Evolutionary conservation across 2,113 vertebrate species (phyloP), one percentile per base, ranked within the genome.

Genomic region (Callospermophilus lateralis): DNA sequence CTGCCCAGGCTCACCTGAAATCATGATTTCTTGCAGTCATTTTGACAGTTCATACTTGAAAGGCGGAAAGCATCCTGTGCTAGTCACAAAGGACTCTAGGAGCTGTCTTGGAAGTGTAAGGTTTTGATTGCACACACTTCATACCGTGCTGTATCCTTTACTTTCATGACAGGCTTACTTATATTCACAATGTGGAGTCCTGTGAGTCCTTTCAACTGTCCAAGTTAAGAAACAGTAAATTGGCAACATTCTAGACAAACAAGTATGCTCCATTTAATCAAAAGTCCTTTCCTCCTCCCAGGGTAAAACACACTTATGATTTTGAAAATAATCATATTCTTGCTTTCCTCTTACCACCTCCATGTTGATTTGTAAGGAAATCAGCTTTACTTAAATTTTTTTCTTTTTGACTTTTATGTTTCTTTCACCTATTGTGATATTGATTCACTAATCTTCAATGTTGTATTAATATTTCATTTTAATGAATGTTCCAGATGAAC

Each of bases 391-490:
- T 51, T 51, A 51, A 13, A 17, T 94, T 58, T 58, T 72, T 8
- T 68, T 77, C 13, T 1, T 80, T 84, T 78, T 63, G 16, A 63
- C 8, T 3, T 70, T 61, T 48, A 13, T 80, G 17, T 19, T 79
- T 84, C 55, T 65, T 81, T 48, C 30, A 72, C 3, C 9, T 51
- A 48, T 13, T 77, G 51, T 94, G 84, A 48, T 32, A 77, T 67
- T 58, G 55, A 58, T 24, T 58, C 20, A 58, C 55, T 58, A 55
- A 24, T 58, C 1, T 90, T 55, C 48, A 51, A 30, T 24, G 8
- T 37, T 90, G 20, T 90, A n/a, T 39, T 61, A 13, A n/a, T 39
- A 84, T 63, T 68, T 84, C n/a, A 53, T 93, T 89, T 89, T 89
- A 58, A 72, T 73, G 12, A 76, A 65, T 37, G 76, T 78, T 30